These are phyloP conservation scores for Octopus sinensis DNA, from an alignment of 1,140 invertebrate genomes.

Conservation along the genomic window DNA sequence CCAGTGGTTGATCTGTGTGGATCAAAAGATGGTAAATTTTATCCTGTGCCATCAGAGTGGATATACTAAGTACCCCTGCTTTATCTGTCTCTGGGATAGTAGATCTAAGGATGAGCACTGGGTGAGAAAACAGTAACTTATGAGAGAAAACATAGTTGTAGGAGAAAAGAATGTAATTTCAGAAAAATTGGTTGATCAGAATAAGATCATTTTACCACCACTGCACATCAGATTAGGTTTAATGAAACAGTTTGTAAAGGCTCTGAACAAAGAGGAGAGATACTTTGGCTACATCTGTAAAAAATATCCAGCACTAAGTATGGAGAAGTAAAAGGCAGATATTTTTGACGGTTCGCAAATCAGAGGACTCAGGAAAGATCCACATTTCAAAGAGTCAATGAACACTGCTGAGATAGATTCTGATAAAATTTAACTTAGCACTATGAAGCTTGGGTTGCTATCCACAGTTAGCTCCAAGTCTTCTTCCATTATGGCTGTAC, in stretches of 20 bases:
- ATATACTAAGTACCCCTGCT: neutral
- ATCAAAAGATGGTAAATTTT: neutral
- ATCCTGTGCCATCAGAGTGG: neutral
- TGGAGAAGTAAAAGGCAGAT: neutral
- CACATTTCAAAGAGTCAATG: neutral
- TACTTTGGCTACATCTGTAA: neutral
- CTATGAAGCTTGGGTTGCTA: too few relatives aligned
- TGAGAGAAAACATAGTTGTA: neutral
- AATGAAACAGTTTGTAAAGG: neutral
- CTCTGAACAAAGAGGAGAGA: neutral
- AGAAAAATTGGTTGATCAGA: neutral
- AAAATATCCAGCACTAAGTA: neutral
- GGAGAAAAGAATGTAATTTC: neutral
- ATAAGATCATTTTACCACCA: constrained; percentile 1
- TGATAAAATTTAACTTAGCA: too few relatives aligned
- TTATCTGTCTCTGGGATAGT: neutral
- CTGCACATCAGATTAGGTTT: neutral
- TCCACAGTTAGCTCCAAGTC: neutral
- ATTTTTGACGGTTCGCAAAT: constrained; percentile 6
- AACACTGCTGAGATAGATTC: neutral
- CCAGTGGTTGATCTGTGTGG: neutral
- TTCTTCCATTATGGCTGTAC: neutral
- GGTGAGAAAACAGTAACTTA: neutral
- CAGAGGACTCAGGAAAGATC: neutral
- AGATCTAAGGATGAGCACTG: neutral